Base-by-base conservation (phyloP, 2,113 vertebrate genomes). In the Myxocyprinus asiaticus region DNA sequence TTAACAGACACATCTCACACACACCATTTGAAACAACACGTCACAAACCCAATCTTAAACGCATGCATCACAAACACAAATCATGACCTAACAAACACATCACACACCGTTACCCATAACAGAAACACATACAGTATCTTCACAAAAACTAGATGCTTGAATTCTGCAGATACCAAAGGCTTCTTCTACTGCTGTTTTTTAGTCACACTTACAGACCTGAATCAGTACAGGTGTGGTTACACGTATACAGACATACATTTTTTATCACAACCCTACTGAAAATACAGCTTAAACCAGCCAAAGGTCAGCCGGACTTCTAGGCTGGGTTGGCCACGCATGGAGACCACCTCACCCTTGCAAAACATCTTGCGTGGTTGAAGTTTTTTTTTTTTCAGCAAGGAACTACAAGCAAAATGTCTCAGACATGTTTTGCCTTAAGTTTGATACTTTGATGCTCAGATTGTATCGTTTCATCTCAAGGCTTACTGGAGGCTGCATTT, bases 21-120 rank as follows among this genome's bases (percentile, higher is more conserved):
- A 58, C 44, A 53, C 51, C 4, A 11, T 42, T n/a, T 33, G 22
- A 33, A 53, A 7, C 33, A 42, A 69, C 50, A 69, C 68, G 5
- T 68, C 67, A 33, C 48, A 53, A 58, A 2, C 55, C 55, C 55
- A 58, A 15, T 58, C 55, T 15, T 58, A 15, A 42, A 69, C 48
- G 53, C 50, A 69, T 69, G 67, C 67, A 69, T 71, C 68, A 58
- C 33, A 56, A 44, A 71, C 51, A 15, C 68, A 44, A 58, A 71
- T 44, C 68, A 56, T 44, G 53, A 44, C 55, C 15, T 58, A 58
- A 58, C 14, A 58, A 14, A 71, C 68, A 71, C 68, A 56, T 71
- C 68, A 44, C 51, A 58, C 58, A 11, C 67, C 9, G 53, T 55
- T 45, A 68, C 12, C 53, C 33, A 56, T 22, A 33, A 55, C 50